Base-by-base conservation (phyloP, 2,888 invertebrate species). In the Chrysodeixis includens region DNA sequence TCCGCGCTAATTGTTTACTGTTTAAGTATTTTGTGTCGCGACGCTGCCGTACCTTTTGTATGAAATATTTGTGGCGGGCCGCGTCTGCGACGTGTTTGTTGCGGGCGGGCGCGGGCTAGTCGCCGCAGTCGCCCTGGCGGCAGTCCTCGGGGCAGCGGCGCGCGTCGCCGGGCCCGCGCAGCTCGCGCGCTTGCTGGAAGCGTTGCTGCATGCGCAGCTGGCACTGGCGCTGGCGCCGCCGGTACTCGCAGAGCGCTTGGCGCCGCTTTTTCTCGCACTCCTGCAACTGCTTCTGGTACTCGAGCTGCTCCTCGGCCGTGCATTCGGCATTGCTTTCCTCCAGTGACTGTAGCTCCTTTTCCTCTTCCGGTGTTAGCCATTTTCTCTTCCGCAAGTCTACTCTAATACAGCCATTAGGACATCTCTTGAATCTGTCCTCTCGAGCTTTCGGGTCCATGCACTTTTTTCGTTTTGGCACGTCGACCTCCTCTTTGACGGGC, bases 321-420 rank as follows among this genome's bases (percentile, higher is more conserved):
- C 30, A 12, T 22, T 35, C 14, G 6, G 9, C 10, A n/a, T 10
- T 46, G 3, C 30, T 12, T 22, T 32, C n/a, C 8, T 30, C 46
- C 10, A 12, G 9, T n/a, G 8, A 12, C 16, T 32, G 30, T 20
- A 56, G 53, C 35, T 32, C 20, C 10, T 7, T 14, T 26, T 57
- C 57, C n/a, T 63, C 44, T 12, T 57, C 57, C 12, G 10, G 0
- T 1, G 63, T 63, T 20, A 57, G 57, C 63, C 63, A 63, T 1
- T 53, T 52, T 16, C 53, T 53, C 22, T 35, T 44, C 10, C 4
- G 12, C 1, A 53, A 57, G 16, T 30, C 16, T 40, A 63, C 53
- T 30, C 44, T 62, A 8, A 10, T 14, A 16, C 55, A 62, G 7
- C 40, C 55, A 9, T 61, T 22, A 5, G 18, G 30, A 16, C 22